phyloP scores from a whole-genome alignment of 1,140 invertebrate species.

The Anastatus disparis region DNA sequence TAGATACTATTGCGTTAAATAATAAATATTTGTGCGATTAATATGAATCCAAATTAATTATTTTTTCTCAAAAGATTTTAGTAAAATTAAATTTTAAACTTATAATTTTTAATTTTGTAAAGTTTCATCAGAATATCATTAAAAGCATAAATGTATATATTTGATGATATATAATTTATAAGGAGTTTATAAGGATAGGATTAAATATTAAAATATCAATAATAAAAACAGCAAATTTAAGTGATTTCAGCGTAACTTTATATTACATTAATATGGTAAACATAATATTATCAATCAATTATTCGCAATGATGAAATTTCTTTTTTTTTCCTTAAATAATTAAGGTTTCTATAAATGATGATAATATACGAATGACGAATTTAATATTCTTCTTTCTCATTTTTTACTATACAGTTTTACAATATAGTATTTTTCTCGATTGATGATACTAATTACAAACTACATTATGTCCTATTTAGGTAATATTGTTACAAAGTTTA shows the following conservation, averaged over 20 bases:
- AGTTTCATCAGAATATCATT: no score
- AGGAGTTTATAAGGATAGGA: no score
- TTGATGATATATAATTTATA: no score
- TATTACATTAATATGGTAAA: conserved; percentile 63
- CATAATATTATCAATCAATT: conserved; percentile 60
- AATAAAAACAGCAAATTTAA: conserved; percentile 7
- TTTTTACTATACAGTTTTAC: conserved; percentile 62
- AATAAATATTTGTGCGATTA: no score
- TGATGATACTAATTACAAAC: conserved; percentile 59
- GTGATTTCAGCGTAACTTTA: conserved; percentile 51
- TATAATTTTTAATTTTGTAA: no score
- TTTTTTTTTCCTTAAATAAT: conserved; percentile 41
- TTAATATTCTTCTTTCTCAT: conserved; percentile 20
- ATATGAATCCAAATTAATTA: no score
- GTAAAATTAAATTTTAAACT: no score
- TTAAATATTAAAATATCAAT: no score
- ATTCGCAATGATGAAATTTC: conserved; percentile 49
- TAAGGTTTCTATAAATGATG: conserved; percentile 51
- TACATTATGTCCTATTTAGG: conserved; percentile 49
- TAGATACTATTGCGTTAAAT: no score
- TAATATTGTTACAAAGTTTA: conserved; percentile 55
- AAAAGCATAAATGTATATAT: no score
- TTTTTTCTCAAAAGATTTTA: no score
- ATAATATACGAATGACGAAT: conserved; percentile 51
- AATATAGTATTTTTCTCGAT: conserved; percentile 51